phyloP scores from a whole-genome alignment of 2,888 invertebrate species.

The Sepioteuthis lessoniana region DNA sequence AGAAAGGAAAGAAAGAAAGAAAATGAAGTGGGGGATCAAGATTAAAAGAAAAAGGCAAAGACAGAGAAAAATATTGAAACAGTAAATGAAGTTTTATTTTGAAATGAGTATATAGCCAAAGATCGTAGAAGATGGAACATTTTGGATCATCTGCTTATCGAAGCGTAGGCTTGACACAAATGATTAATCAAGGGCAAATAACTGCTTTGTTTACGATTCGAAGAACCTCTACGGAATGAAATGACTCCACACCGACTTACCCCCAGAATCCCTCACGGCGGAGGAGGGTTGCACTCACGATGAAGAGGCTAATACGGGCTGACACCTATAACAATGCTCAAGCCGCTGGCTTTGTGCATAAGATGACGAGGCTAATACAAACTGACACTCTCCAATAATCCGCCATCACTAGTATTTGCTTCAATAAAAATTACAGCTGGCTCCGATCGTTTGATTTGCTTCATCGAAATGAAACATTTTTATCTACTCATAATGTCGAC shows the following conservation, averaged over 20 bases:
- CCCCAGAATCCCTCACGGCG: not conserved
- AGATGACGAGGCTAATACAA: not conserved
- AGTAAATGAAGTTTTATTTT: not conserved
- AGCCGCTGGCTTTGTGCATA: constrained; percentile 33
- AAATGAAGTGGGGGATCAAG: not conserved
- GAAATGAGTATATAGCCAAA: not conserved
- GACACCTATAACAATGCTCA: constrained; percentile 33
- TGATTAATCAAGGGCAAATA: constrained; percentile 23
- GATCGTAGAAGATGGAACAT: not conserved
- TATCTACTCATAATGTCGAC: not conserved
- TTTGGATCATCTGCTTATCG: not conserved
- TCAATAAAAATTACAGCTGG: not conserved
- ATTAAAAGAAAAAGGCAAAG: not conserved
- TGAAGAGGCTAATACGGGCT: constrained; percentile 21
- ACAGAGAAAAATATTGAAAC: not conserved
- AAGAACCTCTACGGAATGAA: not conserved
- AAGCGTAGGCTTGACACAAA: constrained; percentile 13
- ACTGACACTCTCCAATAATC: not conserved
- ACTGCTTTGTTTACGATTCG: constrained; percentile 14
- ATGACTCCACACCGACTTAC: not conserved
- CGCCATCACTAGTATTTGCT: not conserved
- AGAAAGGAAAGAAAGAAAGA: not conserved
- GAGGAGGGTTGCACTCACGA: not conserved
- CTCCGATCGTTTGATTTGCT: not conserved
- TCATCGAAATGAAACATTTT: not conserved